Evolutionary conservation across 1,140 invertebrate genomes (phyloP).

Genomic region (Lasaia peninsularis): DNA sequence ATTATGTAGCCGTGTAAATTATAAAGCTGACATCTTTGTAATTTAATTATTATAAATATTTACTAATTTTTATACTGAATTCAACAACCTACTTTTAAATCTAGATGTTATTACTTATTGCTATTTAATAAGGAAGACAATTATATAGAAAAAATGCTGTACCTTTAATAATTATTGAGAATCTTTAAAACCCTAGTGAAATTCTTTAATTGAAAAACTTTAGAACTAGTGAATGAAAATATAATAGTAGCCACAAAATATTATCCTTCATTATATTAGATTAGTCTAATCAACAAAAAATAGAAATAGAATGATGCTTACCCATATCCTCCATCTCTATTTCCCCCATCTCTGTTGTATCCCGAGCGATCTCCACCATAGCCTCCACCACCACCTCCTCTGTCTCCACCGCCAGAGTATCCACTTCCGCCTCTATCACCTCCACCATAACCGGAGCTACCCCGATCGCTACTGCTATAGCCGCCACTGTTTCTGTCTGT

Average conservation of each 20-base stretch:
- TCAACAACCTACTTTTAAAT: too few species aligned
- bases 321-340: slow-evolving; percentile 68
- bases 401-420: slow-evolving; percentile 52
- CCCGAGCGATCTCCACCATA: slow-evolving; percentile 68
- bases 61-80: too few species aligned
- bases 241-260: slow-evolving; percentile 1
- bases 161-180: too few species aligned
- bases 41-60: too few species aligned
- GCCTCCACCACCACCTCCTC: slow-evolving; percentile 67
- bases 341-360: slow-evolving; percentile 70
- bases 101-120: too few species aligned
- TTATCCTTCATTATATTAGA: neutral
- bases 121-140: too few species aligned
- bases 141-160: too few species aligned
- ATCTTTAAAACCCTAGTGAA: neutral
- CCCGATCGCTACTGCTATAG: slow-evolving; percentile 43
- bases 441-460: slow-evolving; percentile 50
- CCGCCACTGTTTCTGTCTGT: slow-evolving; percentile 44
- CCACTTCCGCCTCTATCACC: slow-evolving; percentile 64
- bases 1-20: too few species aligned
- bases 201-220: too few species aligned
- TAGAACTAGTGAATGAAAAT: too few species aligned
- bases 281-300: slow-evolving; percentile 18
- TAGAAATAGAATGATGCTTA: slow-evolving; percentile 41
- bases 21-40: too few species aligned